Evolutionary conservation across 2,797 vertebrate species (phyloP), one percentile per base, ranked within the genome.

Genomic region (Rhodeus uyekii): DNA sequence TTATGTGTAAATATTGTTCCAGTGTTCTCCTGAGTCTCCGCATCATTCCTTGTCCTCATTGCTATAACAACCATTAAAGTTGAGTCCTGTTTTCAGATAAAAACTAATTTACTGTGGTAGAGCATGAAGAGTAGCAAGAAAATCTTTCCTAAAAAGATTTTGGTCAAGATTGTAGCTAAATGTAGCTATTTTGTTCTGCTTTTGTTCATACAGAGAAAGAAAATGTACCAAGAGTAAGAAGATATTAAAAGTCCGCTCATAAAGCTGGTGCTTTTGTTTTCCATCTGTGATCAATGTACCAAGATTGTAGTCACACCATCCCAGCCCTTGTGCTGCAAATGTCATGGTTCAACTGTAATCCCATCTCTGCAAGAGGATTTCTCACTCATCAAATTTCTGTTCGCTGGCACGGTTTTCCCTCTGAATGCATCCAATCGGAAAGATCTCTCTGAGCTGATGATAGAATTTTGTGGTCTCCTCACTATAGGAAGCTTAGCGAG

Each of bases 311-410:
- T 69, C 76, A 71, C 67, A 83, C 82, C 38, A 53, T 76, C 77
- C 83, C 64, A 72, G 60, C 82, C 50, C 63, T 80, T 27, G 65
- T 83, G 68, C 74, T 69, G 76, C 82, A 86, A 82, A 88, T 88
- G 85, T 86, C 87, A 85, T 61, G 82, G 80, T 87, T 89, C 84
- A 87, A 82, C 78, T 63, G 22, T 89, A 87, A 89, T 88, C 88
- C 87, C 65, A 61, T 87, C 89, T 90, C 83, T 85, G 71, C 77
- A 74, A 61, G 53, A 83, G 82, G 83, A 85, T 86, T 88, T 87
- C 81, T 80, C 82, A 80, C 71, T 84, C 67, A 80, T 83, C 81
- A 81, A 65, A 86, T 84, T 81, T 85, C 78, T 85, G 84, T 85
- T 78, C 75, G 32, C 60, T 76, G 29, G 50, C 76, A 48, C 38